phyloP scores from a whole-genome alignment of 2,797 vertebrate genomes.

The Neosilurus mollespiculum region DNA sequence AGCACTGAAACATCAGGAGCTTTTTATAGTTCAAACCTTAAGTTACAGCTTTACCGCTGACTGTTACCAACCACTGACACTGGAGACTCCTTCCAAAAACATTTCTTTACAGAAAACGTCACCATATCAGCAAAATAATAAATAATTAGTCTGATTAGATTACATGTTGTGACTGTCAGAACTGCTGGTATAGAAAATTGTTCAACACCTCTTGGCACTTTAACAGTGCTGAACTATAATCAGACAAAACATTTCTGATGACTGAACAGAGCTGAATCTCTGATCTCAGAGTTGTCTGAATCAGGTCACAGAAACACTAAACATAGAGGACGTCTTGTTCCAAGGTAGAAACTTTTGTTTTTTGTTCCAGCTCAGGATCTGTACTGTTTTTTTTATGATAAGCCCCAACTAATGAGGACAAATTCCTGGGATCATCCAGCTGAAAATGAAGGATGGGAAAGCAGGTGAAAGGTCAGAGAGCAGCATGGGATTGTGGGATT shows the following conservation, averaged over 20 bases:
- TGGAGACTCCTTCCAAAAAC: not conserved
- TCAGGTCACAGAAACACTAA: not conserved
- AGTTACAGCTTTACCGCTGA: not conserved
- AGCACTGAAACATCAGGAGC: not conserved
- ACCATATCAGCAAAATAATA: not conserved
- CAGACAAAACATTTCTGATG: not conserved
- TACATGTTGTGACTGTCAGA: not conserved
- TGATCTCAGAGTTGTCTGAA: not conserved
- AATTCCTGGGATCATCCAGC: not conserved
- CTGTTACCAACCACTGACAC: not conserved
- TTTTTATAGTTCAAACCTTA: not conserved
- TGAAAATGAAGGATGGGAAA: constrained; percentile 22
- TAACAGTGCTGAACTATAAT: not conserved
- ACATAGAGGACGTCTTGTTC: not conserved
- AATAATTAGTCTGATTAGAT: not conserved
- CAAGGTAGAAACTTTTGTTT: too few species aligned
- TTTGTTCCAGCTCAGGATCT: not conserved
- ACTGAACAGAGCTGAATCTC: not conserved
- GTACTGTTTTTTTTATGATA: not conserved
- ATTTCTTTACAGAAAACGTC: not conserved
- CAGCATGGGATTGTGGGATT: constrained; percentile 14
- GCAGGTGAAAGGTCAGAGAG: constrained; percentile 41
- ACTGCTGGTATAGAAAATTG: not conserved
- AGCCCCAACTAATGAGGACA: not conserved
- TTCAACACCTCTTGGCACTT: not conserved